These are phyloP conservation scores for Rousettus leschenaultii DNA, from an alignment of 2,113 vertebrate genomes.

Conservation along the genomic window DNA sequence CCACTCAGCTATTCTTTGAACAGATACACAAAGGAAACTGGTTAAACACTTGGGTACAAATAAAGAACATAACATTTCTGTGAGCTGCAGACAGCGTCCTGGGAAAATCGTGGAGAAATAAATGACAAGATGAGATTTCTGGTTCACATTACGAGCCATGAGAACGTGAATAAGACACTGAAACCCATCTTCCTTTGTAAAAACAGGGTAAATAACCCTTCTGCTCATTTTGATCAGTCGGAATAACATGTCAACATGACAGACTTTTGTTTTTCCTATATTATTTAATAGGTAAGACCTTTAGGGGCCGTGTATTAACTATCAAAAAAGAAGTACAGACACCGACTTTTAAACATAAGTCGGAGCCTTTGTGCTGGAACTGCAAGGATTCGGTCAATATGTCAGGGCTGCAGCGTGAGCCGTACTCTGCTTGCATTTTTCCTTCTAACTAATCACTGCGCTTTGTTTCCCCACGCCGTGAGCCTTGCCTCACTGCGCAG, in stretches of 20 bases:
- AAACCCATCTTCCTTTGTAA: neutral
- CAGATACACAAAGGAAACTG: neutral
- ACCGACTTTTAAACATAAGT: too few relatives aligned
- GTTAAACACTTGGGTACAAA: neutral
- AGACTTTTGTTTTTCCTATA: neutral
- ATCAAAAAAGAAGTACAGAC: neutral
- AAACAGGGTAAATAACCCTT: neutral
- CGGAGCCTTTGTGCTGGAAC: neutral
- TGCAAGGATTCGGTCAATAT: neutral
- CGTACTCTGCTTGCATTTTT: neutral
- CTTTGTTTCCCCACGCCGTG: neutral
- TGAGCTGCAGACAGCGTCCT: too few relatives aligned
- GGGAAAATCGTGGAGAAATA: neutral
- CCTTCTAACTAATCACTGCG: neutral
- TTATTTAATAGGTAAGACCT: neutral
- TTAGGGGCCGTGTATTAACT: neutral
- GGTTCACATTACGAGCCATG: neutral
- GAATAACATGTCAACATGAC: neutral
- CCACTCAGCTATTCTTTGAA: neutral
- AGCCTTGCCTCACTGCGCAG: neutral
- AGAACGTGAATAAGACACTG: neutral
- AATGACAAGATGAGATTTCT: neutral
- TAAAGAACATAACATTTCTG: neutral
- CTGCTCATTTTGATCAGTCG: neutral
- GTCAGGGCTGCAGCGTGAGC: neutral